Percentiles rank a stretch among this genome's conserved stretches.
phyloP scores from a whole-genome alignment of 1,140 invertebrate genomes.

The Monomorium pharaonis region DNA sequence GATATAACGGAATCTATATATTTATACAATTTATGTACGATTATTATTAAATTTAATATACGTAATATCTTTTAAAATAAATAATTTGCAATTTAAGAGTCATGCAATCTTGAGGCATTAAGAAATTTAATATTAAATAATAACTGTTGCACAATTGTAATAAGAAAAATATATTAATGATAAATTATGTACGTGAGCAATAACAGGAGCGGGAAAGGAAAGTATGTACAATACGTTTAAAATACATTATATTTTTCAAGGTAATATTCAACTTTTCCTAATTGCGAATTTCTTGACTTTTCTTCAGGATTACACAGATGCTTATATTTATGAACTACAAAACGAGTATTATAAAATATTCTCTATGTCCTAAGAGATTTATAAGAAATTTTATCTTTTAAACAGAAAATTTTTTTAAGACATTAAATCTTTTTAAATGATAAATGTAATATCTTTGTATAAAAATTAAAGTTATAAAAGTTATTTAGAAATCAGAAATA shows the following conservation, averaged over 20 bases:
- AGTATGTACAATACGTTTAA: neutral
- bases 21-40: neutral
- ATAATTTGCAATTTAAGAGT: neutral
- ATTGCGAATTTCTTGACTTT: neutral
- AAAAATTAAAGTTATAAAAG: neutral
- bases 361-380: neutral
- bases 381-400: no score
- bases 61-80: neutral
- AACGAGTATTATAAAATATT: neutral
- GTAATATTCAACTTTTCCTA: neutral
- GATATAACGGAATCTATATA: neutral
- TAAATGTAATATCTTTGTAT: neutral
- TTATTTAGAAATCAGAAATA: neutral
- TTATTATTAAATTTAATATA: neutral
- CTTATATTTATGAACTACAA: neutral
- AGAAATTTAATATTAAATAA: neutral
- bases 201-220: neutral
- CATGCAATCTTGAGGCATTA: neutral
- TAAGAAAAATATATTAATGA: neutral
- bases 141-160: neutral
- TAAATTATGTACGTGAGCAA: conserved; percentile 30
- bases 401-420: neutral
- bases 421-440: neutral
- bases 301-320: neutral
- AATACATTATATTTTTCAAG: neutral